Percentiles rank a stretch among this genome's conserved stretches.
Evolutionary conservation across 2,888 invertebrate genomes (phyloP).

Genomic region (Aleiodes leptofemur): DNA sequence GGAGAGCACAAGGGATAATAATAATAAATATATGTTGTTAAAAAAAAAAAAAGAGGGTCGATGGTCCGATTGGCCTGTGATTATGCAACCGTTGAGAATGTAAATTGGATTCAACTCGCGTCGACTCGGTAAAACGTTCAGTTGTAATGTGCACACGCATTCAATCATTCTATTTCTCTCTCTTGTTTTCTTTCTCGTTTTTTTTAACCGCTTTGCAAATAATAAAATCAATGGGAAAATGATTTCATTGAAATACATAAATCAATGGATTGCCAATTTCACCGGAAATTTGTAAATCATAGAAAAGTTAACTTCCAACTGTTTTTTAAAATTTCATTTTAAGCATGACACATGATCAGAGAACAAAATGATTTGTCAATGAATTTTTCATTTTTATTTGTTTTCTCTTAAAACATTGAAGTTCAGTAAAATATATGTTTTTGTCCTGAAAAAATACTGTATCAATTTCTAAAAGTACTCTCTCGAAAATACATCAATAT

Average conservation of each 20-base stretch:
- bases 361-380: too few species aligned
- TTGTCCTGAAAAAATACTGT: too few species aligned
- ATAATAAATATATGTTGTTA: neutral
- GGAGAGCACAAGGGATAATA: constrained; percentile 3
- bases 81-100: constrained; percentile 21
- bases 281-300: too few species aligned
- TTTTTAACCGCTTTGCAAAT: constrained; percentile 7
- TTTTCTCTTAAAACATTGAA: too few species aligned
- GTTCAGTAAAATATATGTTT: too few species aligned
- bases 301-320: too few species aligned
- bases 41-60: constrained; percentile 10
- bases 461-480: neutral
- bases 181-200: neutral
- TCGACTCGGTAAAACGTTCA: constrained; percentile 10
- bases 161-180: constrained; percentile 1
- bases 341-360: too few species aligned
- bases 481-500: neutral
- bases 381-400: too few species aligned
- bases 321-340: too few species aligned
- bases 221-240: neutral
- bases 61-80: constrained; percentile 26
- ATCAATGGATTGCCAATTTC: neutral
- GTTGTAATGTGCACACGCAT: constrained; percentile 14
- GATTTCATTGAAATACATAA: neutral
- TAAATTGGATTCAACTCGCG: constrained; percentile 24